Evolutionary conservation across 2,888 invertebrate species (phyloP).

Genomic region (Agrilus mali): DNA sequence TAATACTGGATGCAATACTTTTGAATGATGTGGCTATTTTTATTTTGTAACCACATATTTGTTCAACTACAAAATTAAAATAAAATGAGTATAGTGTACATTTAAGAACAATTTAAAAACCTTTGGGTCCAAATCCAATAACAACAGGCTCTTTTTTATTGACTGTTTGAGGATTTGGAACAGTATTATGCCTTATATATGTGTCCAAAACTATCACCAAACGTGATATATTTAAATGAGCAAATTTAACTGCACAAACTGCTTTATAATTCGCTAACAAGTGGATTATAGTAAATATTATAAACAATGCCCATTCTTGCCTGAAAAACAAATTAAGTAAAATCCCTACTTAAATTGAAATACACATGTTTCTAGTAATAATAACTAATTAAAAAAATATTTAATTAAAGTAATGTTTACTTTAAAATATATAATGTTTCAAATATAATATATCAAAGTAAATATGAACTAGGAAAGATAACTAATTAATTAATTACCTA

Average conservation of each 20-base stretch:
- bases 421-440: background rate
- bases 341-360: background rate
- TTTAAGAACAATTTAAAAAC: conserved; percentile 20
- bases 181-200: conserved; percentile 48
- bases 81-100: background rate
- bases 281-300: conserved; percentile 63
- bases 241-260: conserved; percentile 66
- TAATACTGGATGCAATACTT: conserved; percentile 20
- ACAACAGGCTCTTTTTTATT: conserved; percentile 64
- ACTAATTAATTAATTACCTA: no score
- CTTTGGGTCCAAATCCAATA: conserved; percentile 37
- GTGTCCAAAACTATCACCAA: conserved; percentile 55
- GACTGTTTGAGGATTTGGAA: conserved; percentile 49
- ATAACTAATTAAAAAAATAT: conserved; percentile 1
- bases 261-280: conserved; percentile 80
- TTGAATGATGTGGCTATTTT: conserved; percentile 45
- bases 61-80: conserved; percentile 37
- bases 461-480: no score
- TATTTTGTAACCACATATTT: conserved; percentile 50
- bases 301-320: conserved; percentile 59
- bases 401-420: conserved; percentile 2
- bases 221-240: conserved; percentile 70
- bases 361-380: background rate
- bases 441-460: no score
- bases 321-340: conserved; percentile 38